These are phyloP conservation scores for Phenganax stokvisi DNA, from an alignment of 92 coral and sea anemone species.

Conservation along the genomic window DNA sequence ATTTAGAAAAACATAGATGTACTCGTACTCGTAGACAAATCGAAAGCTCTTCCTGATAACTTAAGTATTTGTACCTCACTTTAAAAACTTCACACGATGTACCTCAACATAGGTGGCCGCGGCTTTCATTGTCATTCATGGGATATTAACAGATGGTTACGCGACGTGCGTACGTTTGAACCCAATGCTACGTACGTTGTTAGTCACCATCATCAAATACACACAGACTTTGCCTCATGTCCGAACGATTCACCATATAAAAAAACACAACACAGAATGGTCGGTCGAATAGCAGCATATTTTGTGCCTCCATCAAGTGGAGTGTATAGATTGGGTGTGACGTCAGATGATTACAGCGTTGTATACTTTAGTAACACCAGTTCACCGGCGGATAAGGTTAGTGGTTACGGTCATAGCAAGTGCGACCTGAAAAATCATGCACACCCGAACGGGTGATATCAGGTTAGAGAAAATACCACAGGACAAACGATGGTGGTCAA, in stretches of 20 bases:
- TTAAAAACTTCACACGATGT: neutral
- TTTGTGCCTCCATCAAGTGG: constrained; percentile 80
- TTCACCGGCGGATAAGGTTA: constrained; percentile 54
- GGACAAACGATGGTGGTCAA: too few species aligned
- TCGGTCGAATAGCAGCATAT: constrained; percentile 60
- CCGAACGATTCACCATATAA: neutral
- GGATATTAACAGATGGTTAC: constrained; percentile 22
- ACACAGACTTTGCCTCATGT: constrained; percentile 17
- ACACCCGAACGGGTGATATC: too few species aligned
- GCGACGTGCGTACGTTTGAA: neutral
- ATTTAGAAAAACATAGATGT: neutral
- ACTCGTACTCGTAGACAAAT: neutral
- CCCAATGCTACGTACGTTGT: neutral
- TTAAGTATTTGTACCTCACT: neutral
- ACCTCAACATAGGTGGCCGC: constrained; percentile 53
- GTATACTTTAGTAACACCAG: constrained; percentile 56
- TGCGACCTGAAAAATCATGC: neutral
- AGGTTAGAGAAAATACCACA: too few species aligned
- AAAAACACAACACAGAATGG: neutral
- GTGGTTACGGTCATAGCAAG: neutral
- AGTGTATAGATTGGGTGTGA: constrained; percentile 61
- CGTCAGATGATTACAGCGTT: constrained; percentile 67
- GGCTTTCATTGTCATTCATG: constrained; percentile 73
- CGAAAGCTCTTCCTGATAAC: neutral
- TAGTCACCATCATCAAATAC: constrained; percentile 2